Evolutionary conservation across 2,113 vertebrate species (phyloP).

Genomic region (Ceuthmochares aereus): DNA sequence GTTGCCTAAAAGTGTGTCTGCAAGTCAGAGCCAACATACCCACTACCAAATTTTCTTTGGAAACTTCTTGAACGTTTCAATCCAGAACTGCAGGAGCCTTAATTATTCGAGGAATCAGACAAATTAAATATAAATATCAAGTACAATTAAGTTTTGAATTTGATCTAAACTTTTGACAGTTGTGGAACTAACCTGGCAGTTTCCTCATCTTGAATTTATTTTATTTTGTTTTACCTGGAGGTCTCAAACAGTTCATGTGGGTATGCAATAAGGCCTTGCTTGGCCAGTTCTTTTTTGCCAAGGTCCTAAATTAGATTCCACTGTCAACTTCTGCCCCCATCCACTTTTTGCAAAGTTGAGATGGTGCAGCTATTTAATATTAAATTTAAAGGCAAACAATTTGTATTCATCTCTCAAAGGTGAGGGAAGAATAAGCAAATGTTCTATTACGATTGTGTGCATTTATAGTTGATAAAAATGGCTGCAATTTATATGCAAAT

Average conservation of each 20-base stretch:
- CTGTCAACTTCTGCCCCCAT: not conserved
- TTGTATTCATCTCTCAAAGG: constrained; percentile 65
- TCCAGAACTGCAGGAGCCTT: not conserved
- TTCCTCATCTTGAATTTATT: not conserved
- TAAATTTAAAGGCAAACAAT: constrained; percentile 62
- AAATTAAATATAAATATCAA: not conserved
- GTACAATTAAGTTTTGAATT: not conserved
- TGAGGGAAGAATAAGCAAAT: constrained; percentile 64
- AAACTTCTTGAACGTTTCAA: not conserved
- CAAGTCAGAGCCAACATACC: not conserved
- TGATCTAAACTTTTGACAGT: not conserved
- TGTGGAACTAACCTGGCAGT: not conserved
- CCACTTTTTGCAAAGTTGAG: not conserved
- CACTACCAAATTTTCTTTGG: not conserved
- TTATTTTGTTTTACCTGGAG: not conserved
- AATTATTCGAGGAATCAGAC: not conserved
- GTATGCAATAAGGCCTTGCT: not conserved
- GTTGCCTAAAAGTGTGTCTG: not conserved
- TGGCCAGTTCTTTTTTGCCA: not conserved
- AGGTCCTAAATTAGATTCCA: not conserved
- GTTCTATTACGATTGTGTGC: constrained; percentile 57
- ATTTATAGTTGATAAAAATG: constrained; percentile 75
- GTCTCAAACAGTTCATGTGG: not conserved
- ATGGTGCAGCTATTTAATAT: constrained; percentile 18
- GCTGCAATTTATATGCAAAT: constrained; percentile 77